Base-by-base conservation (phyloP, 2,113 vertebrate genomes). In the Mus spicilegus region DNA sequence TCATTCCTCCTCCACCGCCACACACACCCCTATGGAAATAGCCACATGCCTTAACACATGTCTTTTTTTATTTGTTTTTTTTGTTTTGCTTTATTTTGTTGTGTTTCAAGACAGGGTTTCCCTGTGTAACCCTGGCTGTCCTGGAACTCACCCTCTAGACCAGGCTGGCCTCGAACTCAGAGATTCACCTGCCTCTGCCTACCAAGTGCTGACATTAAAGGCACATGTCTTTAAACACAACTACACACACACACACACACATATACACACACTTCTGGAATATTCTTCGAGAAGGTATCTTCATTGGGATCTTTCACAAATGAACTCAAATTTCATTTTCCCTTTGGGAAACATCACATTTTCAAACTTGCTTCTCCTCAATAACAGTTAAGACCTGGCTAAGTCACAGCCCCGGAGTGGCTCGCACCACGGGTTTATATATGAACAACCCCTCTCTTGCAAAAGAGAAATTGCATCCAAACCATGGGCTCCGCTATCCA, bases 331-430 rank as follows among this genome's bases (percentile, higher is more conserved):
- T 90, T 82, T 94, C 82, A 54, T 89, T 77, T 67, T 92, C 76
- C 73, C 58, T 80, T 89, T 72, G 36, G 80, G 89, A 93, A 96
- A 96, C 93, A 91, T 72, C 92, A 78, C 75, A 91, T 93, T 96
- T 96, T 91, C 89, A 84, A 95, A 87, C 93, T 42, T 77, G 93
- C 58, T 94, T 96, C 91, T 77, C 80, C 54, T 72, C 80, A 46
- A 7, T 65, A 92, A 81, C 33, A 30, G 5, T 58, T 28, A 36
- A 87, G 75, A 46, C 33, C 0, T 7, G 63, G 70, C 92, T 36
- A 28, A 76, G 69, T 85, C 87, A 14, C 61, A 94, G 42, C 70
- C 30, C 51, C 70, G 5, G 0, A 12, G 0, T 0, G 11, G 89
- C 33, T 91, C 58, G 69, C 82, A 20, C 90, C 33, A 6, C 0